Evolutionary conservation across 2,113 vertebrate genomes (phyloP).

Genomic region (Aphelocoma coerulescens): DNA sequence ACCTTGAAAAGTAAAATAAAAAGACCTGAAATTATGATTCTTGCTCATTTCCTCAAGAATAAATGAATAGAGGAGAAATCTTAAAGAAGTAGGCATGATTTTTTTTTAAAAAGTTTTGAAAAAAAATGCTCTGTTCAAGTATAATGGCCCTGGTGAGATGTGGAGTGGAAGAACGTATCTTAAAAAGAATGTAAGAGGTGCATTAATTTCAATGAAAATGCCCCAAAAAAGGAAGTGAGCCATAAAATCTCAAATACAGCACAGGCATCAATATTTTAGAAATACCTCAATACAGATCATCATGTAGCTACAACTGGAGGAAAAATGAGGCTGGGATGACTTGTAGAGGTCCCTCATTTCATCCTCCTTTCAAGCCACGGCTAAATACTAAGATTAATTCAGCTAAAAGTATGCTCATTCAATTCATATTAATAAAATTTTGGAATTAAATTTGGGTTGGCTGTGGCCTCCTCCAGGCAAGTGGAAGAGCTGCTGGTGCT

Average conservation of each 20-base stretch:
- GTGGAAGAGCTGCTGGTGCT: neutral
- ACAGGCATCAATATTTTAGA: neutral
- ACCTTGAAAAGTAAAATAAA: constrained; percentile 37
- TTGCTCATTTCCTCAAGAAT: neutral
- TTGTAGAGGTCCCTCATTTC: neutral
- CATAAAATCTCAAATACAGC: neutral
- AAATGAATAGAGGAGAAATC: neutral
- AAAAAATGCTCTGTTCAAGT: neutral
- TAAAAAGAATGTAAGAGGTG: neutral
- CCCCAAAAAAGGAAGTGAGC: neutral
- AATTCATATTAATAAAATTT: neutral
- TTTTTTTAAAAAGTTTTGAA: neutral
- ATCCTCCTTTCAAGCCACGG: neutral
- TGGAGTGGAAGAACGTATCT: neutral
- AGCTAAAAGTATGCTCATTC: neutral
- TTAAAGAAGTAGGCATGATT: neutral
- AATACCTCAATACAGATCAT: neutral
- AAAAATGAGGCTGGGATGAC: neutral
- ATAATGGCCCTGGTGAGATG: neutral
- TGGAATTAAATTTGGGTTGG: neutral
- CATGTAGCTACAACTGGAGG: neutral
- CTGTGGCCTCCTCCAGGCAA: neutral
- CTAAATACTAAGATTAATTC: neutral
- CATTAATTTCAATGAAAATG: neutral
- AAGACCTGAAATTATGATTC: constrained; percentile 20